A percentile compares a stretch with the other conserved stretches of the same genome.
Evolutionary conservation across 2,797 vertebrate species (phyloP).

Genomic region (Sandelia bainsii): DNA sequence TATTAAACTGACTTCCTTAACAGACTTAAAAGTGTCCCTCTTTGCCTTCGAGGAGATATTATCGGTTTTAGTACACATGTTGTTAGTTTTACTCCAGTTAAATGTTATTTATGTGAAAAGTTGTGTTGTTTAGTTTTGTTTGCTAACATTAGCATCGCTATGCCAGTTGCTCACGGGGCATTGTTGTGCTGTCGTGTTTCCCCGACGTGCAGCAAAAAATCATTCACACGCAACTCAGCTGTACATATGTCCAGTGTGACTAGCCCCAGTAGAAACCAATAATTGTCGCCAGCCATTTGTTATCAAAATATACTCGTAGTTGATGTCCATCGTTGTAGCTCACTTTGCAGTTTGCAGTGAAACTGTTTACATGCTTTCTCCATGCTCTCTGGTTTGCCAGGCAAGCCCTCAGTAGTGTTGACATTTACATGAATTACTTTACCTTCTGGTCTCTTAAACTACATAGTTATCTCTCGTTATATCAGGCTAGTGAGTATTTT

Average conservation of each 20-base stretch:
- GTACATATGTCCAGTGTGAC: background rate
- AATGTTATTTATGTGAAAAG: background rate
- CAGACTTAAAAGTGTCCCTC: background rate
- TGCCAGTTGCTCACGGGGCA: conserved; percentile 37
- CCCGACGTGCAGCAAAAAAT: conserved; percentile 3
- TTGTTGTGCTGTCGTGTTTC: conserved; percentile 40
- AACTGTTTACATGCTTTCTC: conserved; percentile 58
- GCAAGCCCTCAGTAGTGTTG: background rate
- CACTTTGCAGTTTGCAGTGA: conserved; percentile 7
- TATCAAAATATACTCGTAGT: background rate
- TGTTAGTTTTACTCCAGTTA: background rate
- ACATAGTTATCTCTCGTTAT: rapidly evolving
- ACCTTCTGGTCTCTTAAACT: background rate
- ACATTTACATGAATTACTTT: background rate
- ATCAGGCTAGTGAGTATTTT: background rate
- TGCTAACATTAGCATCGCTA: conserved; percentile 51
- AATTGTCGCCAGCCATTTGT: background rate
- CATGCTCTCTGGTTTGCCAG: conserved; percentile 45
- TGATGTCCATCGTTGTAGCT: conserved; percentile 2
- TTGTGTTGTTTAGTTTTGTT: conserved; percentile 26
- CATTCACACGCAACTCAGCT: background rate
- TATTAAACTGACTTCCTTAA: background rate
- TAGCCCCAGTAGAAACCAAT: rapidly evolving
- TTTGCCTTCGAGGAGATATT: rapidly evolving
- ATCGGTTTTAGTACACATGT: rapidly evolving